Conservation (phyloP, 2,797 vertebrate species). For the Chelidonichthys spinosus region DNA sequence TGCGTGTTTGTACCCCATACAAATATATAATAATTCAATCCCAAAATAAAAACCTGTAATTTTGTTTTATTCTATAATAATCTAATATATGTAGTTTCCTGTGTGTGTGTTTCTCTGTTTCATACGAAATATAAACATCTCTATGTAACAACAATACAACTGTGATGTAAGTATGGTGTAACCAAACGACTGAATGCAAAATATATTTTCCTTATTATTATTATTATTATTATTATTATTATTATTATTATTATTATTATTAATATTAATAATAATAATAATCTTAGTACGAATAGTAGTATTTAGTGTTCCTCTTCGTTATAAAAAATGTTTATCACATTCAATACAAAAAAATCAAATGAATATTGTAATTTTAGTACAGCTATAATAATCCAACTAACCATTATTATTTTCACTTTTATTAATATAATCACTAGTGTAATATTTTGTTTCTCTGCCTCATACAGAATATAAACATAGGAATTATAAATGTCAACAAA, state of each 20-base stretch:
- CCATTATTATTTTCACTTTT: background rate
- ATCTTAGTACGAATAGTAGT: background rate
- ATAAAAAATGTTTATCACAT: background rate
- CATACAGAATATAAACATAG: no score
- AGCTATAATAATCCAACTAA: background rate
- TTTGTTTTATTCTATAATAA: background rate
- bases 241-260: background rate
- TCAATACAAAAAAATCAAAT: no score
- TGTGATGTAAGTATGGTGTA: background rate
- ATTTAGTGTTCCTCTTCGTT: background rate
- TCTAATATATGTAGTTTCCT: no score
- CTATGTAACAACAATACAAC: background rate
- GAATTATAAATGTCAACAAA: no score
- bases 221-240: background rate
- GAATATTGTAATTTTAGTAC: background rate
- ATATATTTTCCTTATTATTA: background rate
- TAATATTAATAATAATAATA: no score
- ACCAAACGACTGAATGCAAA: background rate
- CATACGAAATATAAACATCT: background rate
- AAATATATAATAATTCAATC: background rate
- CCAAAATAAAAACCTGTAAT: background rate
- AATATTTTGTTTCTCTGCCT: no score
- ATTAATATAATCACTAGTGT: background rate
- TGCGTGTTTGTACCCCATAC: background rate
- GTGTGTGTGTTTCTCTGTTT: background rate